Percentiles rank a stretch among this genome's conserved stretches.
phyloP scores from a whole-genome alignment of 2,888 invertebrate genomes.

The Pristionchus entomophagus region DNA sequence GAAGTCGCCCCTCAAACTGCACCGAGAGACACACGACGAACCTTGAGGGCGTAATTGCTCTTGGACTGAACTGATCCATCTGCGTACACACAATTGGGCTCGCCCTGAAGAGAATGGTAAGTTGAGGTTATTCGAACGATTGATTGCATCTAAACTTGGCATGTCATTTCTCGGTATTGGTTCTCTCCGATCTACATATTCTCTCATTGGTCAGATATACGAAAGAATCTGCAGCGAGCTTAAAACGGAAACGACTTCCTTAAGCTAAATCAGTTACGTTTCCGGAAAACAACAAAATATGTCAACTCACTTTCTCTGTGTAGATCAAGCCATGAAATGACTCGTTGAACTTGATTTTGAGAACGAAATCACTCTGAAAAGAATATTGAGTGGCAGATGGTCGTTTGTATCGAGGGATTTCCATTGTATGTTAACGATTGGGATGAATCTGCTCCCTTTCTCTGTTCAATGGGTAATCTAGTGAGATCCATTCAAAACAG shows the following conservation, averaged over 20 bases:
- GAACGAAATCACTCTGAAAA: conserved; percentile 70
- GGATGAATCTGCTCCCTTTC: neutral
- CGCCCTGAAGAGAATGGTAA: conserved; percentile 54
- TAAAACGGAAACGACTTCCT: no score
- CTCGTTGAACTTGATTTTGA: conserved; percentile 71
- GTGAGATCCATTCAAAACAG: neutral
- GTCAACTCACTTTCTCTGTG: conserved; percentile 59
- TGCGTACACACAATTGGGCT: conserved; percentile 74
- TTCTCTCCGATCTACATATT: no score
- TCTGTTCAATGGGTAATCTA: neutral
- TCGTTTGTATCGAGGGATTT: neutral
- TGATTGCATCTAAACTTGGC: no score
- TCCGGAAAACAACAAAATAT: neutral
- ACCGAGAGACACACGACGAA: conserved; percentile 40
- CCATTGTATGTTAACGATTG: neutral
- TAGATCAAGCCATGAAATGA: conserved; percentile 70
- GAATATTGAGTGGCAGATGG: no score
- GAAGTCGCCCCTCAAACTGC: neutral
- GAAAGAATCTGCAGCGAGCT: neutral
- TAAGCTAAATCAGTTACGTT: no score
- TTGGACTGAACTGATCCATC: conserved; percentile 72
- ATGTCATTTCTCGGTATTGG: neutral
- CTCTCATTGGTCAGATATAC: no score
- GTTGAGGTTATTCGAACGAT: no score
- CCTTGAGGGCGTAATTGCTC: conserved; percentile 70